phyloP scores from a whole-genome alignment of 35 echinoderm and acorn worm genomes.

The Ophiothrix spiculata region DNA sequence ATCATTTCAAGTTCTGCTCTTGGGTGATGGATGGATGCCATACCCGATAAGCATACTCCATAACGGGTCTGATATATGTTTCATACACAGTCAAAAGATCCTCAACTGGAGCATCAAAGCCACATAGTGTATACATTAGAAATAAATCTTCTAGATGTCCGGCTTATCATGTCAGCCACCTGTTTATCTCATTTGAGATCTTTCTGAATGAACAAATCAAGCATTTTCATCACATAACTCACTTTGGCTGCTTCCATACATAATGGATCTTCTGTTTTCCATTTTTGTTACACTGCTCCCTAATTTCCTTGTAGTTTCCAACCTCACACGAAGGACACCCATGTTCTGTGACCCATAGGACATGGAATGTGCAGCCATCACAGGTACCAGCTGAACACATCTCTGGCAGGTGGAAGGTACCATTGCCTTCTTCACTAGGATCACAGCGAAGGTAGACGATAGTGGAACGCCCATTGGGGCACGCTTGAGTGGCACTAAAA shows the following conservation, averaged over 20 bases:
- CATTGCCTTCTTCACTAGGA: slow-evolving; percentile 29
- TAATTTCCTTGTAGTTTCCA: slow-evolving; percentile 62
- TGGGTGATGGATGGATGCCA: no score
- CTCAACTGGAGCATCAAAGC: no score
- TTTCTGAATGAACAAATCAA: no score
- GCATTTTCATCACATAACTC: no score
- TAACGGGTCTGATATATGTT: no score
- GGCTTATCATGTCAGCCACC: no score
- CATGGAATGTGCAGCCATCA: slow-evolving; percentile 93
- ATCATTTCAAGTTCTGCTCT: no score
- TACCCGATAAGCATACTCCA: no score
- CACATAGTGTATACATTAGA: slow-evolving; percentile 26
- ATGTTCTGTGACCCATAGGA: slow-evolving; percentile 70
- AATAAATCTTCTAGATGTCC: no score
- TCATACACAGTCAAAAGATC: no score
- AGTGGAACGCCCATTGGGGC: slow-evolving; percentile 79
- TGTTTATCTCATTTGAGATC: no score
- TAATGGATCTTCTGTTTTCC: slow-evolving; percentile 61
- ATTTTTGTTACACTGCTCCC: slow-evolving; percentile 51
- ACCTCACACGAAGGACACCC: slow-evolving; percentile 69
- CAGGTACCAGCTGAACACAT: slow-evolving; percentile 83
- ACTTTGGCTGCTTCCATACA: slow-evolving; percentile 78
- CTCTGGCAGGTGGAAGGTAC: slow-evolving; percentile 55
- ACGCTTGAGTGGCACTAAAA: slow-evolving; percentile 77
- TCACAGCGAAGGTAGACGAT: slow-evolving; percentile 84